phyloP scores from a whole-genome alignment of 2,113 vertebrate genomes.

The Phylloscopus whistleri region DNA sequence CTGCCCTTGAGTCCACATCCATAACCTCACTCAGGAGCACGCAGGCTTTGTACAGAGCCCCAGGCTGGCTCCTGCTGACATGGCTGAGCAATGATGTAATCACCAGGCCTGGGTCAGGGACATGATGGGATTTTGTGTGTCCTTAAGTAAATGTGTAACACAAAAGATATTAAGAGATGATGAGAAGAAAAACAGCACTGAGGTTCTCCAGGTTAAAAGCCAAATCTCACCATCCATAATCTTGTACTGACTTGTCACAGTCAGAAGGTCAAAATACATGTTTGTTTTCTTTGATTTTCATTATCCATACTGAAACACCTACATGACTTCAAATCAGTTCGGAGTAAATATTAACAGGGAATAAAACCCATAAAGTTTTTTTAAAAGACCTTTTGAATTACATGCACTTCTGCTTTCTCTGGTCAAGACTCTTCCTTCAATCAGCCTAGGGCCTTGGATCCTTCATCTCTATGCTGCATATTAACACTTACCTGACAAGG shows the following conservation, averaged over 20 bases:
- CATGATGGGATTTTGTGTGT: background rate
- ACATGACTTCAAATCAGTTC: background rate
- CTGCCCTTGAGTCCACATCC: fast-evolving
- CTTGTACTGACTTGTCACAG: background rate
- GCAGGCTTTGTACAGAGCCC: background rate
- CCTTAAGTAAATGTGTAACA: background rate
- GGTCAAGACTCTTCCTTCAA: background rate
- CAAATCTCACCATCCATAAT: background rate
- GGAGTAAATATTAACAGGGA: background rate
- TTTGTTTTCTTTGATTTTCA: background rate
- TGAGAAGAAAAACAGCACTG: background rate
- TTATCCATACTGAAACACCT: background rate
- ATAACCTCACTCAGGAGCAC: background rate
- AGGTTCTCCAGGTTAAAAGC: background rate
- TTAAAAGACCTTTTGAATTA: background rate
- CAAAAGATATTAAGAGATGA: background rate
- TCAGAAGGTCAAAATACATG: background rate
- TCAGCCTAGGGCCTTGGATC: background rate
- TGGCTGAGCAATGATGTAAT: background rate
- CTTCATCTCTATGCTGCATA: background rate
- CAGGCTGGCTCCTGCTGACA: fast-evolving
- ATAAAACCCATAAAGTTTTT: background rate
- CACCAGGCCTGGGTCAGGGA: background rate
- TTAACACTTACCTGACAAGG: background rate
- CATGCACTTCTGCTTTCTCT: background rate